A percentile compares a stretch with the other conserved stretches of the same genome.
These are phyloP conservation scores for Cynaeus angustus DNA, from an alignment of 2,888 invertebrate species.

Conservation along the genomic window DNA sequence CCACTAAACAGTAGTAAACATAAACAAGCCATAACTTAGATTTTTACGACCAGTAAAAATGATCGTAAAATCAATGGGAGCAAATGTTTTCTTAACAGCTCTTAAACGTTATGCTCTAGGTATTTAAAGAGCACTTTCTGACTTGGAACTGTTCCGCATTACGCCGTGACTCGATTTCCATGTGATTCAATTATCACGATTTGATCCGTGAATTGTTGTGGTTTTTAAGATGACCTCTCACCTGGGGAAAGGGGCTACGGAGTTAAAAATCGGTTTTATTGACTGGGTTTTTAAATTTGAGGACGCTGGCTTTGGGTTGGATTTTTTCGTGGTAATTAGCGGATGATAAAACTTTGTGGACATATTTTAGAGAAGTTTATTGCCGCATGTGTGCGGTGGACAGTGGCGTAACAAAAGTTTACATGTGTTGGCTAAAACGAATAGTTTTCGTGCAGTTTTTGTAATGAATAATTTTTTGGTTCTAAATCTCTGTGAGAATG, in stretches of 20 bases:
- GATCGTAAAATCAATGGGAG: slow-evolving; percentile 72
- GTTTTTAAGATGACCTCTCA: slow-evolving; percentile 25
- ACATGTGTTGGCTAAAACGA: no score
- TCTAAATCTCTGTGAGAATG: no score
- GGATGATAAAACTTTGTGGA: neutral
- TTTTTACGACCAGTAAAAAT: slow-evolving; percentile 71
- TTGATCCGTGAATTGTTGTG: slow-evolving; percentile 44
- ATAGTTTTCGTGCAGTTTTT: no score
- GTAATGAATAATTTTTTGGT: no score
- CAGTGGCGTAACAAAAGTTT: no score
- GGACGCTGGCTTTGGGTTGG: no score
- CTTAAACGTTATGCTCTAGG: slow-evolving; percentile 50
- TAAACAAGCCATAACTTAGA: slow-evolving; percentile 73
- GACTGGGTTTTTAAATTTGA: neutral
- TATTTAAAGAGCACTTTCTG: slow-evolving; percentile 58
- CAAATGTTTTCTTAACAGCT: slow-evolving; percentile 64
- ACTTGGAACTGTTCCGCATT: slow-evolving; percentile 59
- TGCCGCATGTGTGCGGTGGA: no score
- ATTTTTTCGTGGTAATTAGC: neutral
- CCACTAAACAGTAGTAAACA: slow-evolving; percentile 71
- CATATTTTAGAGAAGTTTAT: slow-evolving; percentile 7
- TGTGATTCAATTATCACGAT: slow-evolving; percentile 68
- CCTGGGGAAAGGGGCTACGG: slow-evolving; percentile 4
- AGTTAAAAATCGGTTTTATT: slow-evolving; percentile 6
- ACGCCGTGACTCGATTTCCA: slow-evolving; percentile 66